Percentiles rank a stretch among this genome's conserved stretches.
Conservation (phyloP, 2,888 invertebrate genomes). For the Dermolepida albohirtum region DNA sequence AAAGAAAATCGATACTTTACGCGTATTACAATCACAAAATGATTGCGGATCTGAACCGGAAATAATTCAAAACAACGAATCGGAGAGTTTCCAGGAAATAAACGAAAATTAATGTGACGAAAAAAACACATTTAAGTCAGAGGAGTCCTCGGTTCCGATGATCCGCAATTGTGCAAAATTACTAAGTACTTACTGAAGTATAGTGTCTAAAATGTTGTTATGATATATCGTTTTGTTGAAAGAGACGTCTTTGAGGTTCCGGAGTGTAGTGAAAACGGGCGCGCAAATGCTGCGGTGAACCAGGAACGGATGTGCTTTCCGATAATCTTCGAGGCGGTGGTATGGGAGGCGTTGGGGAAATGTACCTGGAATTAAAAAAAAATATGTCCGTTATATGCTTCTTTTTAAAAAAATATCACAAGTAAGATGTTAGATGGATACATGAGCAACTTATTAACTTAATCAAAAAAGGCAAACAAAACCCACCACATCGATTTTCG, state of each 20-base stretch:
- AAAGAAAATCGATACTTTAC: not conserved
- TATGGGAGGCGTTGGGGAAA: conserved; percentile 72
- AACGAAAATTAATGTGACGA: not conserved
- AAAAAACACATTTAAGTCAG: not conserved
- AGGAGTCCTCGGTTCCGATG: conserved; percentile 20
- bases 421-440: no score
- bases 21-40: conserved; percentile 24
- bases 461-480: no score
- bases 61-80: not conserved
- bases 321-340: conserved; percentile 74
- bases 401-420: no score
- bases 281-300: conserved; percentile 76
- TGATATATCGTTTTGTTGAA: conserved; percentile 63
- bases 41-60: conserved; percentile 27
- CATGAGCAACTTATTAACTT: no score
- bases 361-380: conserved; percentile 64
- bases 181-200: conserved; percentile 36
- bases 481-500: no score
- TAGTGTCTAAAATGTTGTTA: conserved; percentile 51
- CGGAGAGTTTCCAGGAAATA: not conserved
- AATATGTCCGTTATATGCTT: no score
- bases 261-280: conserved; percentile 73
- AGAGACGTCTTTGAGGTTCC: conserved; percentile 70
- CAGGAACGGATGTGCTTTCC: conserved; percentile 76
- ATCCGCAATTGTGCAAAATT: conserved; percentile 36